A percentile compares a stretch with the other conserved stretches of the same genome.
Conservation (phyloP, 2,113 vertebrate genomes). For the Haemorhous mexicanus region DNA sequence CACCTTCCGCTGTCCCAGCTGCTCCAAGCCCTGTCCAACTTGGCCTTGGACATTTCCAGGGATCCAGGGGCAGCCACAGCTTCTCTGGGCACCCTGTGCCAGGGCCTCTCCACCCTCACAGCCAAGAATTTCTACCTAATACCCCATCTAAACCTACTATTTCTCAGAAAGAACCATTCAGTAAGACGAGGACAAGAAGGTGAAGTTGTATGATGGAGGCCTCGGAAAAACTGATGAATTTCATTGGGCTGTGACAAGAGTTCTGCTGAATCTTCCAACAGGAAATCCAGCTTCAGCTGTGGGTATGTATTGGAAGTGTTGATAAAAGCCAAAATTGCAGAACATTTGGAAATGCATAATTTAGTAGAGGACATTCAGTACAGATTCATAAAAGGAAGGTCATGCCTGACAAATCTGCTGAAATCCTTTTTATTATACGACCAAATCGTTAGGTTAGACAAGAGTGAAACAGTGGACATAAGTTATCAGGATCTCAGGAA, state of each 20-base stretch:
- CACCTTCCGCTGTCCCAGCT: fast-evolving
- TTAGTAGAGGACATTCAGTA: slow-evolving; percentile 68
- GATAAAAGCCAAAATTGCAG: slow-evolving; percentile 66
- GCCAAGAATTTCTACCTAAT: background rate
- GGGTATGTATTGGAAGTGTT: slow-evolving; percentile 36
- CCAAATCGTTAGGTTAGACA: slow-evolving; percentile 66
- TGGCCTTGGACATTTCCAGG: background rate
- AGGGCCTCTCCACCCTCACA: background rate
- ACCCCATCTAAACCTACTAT: background rate
- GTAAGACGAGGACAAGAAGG: background rate
- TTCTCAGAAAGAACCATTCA: background rate
- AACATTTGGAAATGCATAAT: slow-evolving; percentile 71
- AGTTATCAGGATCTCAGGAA: slow-evolving; percentile 63
- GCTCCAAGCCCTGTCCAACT: fast-evolving
- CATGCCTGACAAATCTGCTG: slow-evolving; percentile 70
- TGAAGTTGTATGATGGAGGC: background rate
- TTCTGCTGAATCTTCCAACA: slow-evolving; percentile 13
- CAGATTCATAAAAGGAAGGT: slow-evolving; percentile 71
- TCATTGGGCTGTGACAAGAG: background rate
- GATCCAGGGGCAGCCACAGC: background rate
- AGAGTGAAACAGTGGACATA: slow-evolving; percentile 59
- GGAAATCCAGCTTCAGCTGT: slow-evolving; percentile 42
- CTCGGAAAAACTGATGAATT: background rate
- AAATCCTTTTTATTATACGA: slow-evolving; percentile 71
- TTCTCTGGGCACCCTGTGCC: background rate